These are phyloP conservation scores for Galleria mellonella DNA, from an alignment of 1,140 invertebrate species.

Conservation along the genomic window DNA sequence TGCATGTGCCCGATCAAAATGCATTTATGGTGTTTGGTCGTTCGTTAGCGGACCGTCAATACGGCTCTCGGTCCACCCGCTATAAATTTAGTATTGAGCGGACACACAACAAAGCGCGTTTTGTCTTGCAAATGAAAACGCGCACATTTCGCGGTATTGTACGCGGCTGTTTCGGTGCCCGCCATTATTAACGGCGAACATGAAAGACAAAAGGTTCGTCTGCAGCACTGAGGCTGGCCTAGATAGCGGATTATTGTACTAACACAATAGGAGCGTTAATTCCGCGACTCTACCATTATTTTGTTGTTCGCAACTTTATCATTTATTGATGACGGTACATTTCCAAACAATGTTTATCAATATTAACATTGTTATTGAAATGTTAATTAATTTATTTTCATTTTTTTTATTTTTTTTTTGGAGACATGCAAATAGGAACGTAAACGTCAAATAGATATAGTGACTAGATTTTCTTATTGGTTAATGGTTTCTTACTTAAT, in stretches of 20 bases:
- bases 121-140: constrained; percentile 74
- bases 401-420: too few species aligned
- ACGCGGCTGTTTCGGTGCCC: constrained; percentile 72
- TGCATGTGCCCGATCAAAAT: constrained; percentile 48
- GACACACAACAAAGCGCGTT: constrained; percentile 73
- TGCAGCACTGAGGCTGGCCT: constrained; percentile 73
- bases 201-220: constrained; percentile 75
- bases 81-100: constrained; percentile 73
- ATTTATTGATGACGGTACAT: constrained; percentile 42
- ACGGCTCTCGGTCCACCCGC: constrained; percentile 60
- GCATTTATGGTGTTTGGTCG: constrained; percentile 56
- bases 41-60: constrained; percentile 68
- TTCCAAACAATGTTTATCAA: too few species aligned
- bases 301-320: constrained; percentile 71
- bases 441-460: too few species aligned
- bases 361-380: too few species aligned
- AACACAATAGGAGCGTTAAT: constrained; percentile 74
- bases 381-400: too few species aligned
- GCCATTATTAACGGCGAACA: constrained; percentile 74
- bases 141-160: constrained; percentile 73
- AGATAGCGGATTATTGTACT: constrained; percentile 74
- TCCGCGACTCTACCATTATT: constrained; percentile 70
- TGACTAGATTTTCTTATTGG: too few species aligned
- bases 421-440: too few species aligned
- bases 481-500: too few species aligned